Base-by-base conservation (phyloP, 2,888 invertebrate species). In the Zygothrica quintamaculata region DNA sequence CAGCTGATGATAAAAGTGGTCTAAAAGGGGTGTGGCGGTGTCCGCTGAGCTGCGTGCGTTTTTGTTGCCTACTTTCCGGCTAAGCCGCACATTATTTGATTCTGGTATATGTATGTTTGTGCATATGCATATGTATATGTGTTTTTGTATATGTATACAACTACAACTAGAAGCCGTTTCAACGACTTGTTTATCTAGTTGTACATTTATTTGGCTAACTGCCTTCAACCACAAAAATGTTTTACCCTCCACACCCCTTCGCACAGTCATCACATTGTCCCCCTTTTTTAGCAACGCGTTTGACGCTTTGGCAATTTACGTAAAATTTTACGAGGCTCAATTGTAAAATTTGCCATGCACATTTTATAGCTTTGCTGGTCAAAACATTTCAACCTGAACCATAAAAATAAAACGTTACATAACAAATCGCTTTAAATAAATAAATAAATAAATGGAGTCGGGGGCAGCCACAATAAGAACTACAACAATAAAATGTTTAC, bases 141-240 rank as follows among this genome's bases (percentile, higher is more conserved):
- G 26, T 13, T n/a, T 33, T 9, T 43, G 46, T 44, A 15, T 13
- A 8, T 51, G 50, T 42, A 34, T 46, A 53, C 16, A 8, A 42
- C 66, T 53, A 51, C 53, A 57, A 64, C 70, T 74, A 53, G 58
- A 62, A 62, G 62, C 58, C 69, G 55, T 77, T 81, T 79, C 50
- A 69, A 67, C 85, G 61, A 65, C 66, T 84, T 85, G 79, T 85
- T 85, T 78, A 69, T 85, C 75, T 82, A 62, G 82, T 75, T 82
- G 75, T 78, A 82, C 79, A 80, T 80, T 85, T 82, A 79, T 79
- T 79, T 79, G 75, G 86, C 86, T 75, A 82, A 78, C 86, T 78
- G 84, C 85, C 85, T 81, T 81, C 29, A 75, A 69, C 79, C 79
- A 47, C 86, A 85, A 80, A 79, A 74, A 67, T 57, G 68, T 73